phyloP scores from a whole-genome alignment of 2,797 vertebrate genomes.

The Acipenser ruthenus region DNA sequence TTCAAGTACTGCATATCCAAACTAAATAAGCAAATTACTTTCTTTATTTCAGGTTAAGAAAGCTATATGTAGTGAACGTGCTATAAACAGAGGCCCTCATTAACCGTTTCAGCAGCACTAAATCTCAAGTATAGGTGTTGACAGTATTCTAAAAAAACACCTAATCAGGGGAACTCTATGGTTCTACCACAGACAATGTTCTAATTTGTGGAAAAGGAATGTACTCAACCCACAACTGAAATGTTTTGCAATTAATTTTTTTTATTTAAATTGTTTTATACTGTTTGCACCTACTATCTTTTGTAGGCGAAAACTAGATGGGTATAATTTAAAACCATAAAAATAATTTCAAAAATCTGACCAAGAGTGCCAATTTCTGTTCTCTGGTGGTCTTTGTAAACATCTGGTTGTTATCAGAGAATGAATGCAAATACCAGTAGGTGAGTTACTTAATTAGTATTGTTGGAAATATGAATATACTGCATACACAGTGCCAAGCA shows the following conservation, averaged over 20 bases:
- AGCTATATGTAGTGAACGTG: too few species aligned
- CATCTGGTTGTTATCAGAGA: slow-evolving; percentile 2
- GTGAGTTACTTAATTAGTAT: not conserved
- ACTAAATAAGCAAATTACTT: too few species aligned
- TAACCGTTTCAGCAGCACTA: too few species aligned
- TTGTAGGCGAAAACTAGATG: slow-evolving; percentile 1
- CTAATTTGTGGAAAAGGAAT: not conserved
- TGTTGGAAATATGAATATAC: not conserved
- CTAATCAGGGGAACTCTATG: not conserved
- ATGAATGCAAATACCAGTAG: not conserved
- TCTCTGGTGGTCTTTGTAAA: not conserved
- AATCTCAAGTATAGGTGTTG: too few species aligned
- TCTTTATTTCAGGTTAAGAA: too few species aligned
- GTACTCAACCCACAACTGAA: not conserved
- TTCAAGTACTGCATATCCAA: too few species aligned
- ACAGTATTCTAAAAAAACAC: not conserved
- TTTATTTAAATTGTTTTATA: not conserved
- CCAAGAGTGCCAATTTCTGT: not conserved
- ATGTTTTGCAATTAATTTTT: not conserved
- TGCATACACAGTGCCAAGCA: not conserved
- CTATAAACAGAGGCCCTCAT: too few species aligned
- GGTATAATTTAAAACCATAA: not conserved
- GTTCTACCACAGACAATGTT: not conserved
- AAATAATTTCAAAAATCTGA: not conserved
- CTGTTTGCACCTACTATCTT: not conserved